These are phyloP conservation scores for Leistus spinibarbis DNA, from an alignment of 2,888 invertebrate genomes.

Conservation along the genomic window DNA sequence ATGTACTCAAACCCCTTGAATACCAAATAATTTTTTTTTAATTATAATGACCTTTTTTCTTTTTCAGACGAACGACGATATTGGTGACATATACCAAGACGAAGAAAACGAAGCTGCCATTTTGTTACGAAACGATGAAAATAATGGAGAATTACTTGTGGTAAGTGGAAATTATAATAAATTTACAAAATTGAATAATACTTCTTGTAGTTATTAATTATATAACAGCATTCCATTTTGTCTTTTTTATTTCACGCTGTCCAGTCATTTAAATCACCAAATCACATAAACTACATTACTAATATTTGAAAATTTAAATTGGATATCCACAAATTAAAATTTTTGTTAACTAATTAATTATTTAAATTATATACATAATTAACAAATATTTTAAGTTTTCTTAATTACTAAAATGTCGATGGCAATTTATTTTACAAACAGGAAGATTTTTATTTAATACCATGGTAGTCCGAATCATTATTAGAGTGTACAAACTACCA, in stretches of 20 bases:
- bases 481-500: too few species aligned
- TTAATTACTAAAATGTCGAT: too few species aligned
- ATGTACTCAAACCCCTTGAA: too few species aligned
- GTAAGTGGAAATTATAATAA: constrained; percentile 63
- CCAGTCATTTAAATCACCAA: background rate
- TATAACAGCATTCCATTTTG: background rate
- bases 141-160: constrained; percentile 81
- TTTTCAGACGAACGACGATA: constrained; percentile 68
- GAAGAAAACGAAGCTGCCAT: constrained; percentile 85
- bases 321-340: background rate
- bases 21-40: background rate
- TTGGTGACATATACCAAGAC: constrained; percentile 90
- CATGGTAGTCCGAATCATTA: too few species aligned
- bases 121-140: constrained; percentile 78
- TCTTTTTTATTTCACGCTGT: background rate
- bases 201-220: background rate
- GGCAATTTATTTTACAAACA: too few species aligned
- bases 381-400: background rate
- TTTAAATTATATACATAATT: background rate
- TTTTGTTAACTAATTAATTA: background rate
- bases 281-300: background rate
- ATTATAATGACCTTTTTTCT: constrained; percentile 44
- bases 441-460: too few species aligned
- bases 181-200: background rate
- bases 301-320: background rate